A percentile compares a stretch with the other conserved stretches of the same genome.
Conservation (phyloP, 2,797 vertebrate genomes). For the Neosilurus hyrtlii region DNA sequence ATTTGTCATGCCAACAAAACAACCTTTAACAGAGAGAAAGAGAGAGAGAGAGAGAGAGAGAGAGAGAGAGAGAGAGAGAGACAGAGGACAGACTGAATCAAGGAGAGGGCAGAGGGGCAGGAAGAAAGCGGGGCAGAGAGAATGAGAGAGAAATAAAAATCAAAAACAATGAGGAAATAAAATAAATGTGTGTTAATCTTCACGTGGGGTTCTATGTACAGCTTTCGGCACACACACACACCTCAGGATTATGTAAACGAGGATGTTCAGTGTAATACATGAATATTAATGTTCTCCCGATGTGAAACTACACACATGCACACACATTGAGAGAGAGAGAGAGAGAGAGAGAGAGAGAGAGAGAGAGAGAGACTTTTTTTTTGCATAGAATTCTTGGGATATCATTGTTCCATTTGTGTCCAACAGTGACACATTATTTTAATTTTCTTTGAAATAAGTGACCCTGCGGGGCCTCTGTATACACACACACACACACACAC, state of each 20-base stretch:
- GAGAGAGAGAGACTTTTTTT: neutral
- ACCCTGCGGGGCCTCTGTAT: neutral
- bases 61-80: too few species aligned
- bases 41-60: too few species aligned
- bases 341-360: too few species aligned
- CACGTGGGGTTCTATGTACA: neutral
- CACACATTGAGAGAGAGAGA: too few species aligned
- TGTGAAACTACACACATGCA: slow-evolving; percentile 6
- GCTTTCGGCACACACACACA: slow-evolving; percentile 3
- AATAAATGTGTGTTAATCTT: slow-evolving; percentile 1
- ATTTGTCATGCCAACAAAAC: too few species aligned
- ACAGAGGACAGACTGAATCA: too few species aligned
- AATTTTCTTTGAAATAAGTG: slow-evolving; percentile 56
- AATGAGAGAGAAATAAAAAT: neutral
- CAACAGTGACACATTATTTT: slow-evolving; percentile 66
- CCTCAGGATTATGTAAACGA: slow-evolving; percentile 30
- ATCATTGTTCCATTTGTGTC: slow-evolving; percentile 68
- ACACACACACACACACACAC: slow-evolving; percentile 23
- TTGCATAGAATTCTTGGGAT: neutral
- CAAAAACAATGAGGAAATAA: neutral
- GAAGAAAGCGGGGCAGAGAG: neutral
- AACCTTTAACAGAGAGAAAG: too few species aligned
- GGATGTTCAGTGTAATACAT: slow-evolving; percentile 19
- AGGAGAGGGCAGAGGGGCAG: too few species aligned
- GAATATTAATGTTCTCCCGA: slow-evolving; percentile 38